Evolutionary conservation across 2,113 vertebrate genomes (phyloP).

Genomic region (Pelusios castaneus): DNA sequence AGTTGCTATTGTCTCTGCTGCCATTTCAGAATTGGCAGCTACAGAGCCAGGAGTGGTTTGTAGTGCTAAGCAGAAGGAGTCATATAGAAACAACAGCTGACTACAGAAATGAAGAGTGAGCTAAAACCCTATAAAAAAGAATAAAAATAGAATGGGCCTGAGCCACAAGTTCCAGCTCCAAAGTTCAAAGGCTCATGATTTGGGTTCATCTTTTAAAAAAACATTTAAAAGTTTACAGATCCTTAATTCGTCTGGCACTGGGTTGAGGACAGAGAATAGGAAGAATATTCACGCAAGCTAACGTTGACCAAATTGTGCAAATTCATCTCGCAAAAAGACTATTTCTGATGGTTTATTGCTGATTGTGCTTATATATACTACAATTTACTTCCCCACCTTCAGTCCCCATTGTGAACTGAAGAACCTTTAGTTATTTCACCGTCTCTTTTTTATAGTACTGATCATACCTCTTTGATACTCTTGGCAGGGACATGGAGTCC

Average conservation of each 20-base stretch:
- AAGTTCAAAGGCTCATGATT: background rate
- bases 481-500: background rate
- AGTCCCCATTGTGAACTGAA: background rate
- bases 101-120: slow-evolving; percentile 34
- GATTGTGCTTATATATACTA: background rate
- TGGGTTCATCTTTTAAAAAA: background rate
- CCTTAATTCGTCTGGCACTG: slow-evolving; percentile 10
- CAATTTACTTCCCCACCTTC: background rate
- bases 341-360: background rate
- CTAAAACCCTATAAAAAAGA: background rate
- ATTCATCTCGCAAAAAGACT: background rate
- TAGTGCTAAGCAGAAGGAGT: slow-evolving; percentile 45
- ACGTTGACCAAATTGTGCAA: background rate
- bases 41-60: slow-evolving; percentile 37
- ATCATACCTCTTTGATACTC: accelerated
- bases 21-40: slow-evolving; percentile 15
- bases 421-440: background rate
- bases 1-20: background rate
- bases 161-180: background rate
- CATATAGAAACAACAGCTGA: background rate
- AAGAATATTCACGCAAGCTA: slow-evolving; percentile 45
- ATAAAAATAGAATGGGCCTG: background rate
- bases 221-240: background rate
- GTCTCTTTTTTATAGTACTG: background rate
- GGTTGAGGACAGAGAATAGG: background rate